phyloP scores from a whole-genome alignment of 1,140 invertebrate genomes.

The Mercenaria mercenaria region DNA sequence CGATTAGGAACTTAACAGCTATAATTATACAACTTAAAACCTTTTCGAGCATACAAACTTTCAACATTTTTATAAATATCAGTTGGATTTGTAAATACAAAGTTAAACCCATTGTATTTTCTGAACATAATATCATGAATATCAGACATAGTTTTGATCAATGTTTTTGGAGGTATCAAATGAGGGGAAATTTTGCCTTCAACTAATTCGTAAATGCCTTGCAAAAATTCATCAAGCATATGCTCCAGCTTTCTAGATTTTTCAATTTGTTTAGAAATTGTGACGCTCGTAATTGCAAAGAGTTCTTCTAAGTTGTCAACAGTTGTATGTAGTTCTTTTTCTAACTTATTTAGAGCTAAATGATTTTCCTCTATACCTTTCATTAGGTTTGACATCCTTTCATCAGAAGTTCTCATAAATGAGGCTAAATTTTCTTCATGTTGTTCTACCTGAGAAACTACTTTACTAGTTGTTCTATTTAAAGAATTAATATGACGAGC shows the following conservation, averaged over 20 bases:
- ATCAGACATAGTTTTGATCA: neutral
- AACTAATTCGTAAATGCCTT: conserved; percentile 26
- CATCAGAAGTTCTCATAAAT: neutral
- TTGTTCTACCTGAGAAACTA: neutral
- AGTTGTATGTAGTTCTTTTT: no score
- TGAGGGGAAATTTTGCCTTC: conserved; percentile 32
- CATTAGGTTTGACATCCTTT: neutral
- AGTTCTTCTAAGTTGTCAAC: no score
- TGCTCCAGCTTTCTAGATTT: no score
- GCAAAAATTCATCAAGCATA: no score
- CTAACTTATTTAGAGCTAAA: no score
- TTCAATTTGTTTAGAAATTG: conserved; percentile 30
- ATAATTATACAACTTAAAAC: conserved; percentile 13
- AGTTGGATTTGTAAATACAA: neutral
- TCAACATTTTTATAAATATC: conserved; percentile 25
- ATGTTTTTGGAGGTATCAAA: neutral
- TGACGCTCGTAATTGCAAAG: conserved; percentile 26
- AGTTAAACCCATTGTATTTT: neutral
- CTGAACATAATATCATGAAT: neutral
- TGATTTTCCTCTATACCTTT: conserved; percentile 1
- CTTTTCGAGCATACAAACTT: conserved; percentile 21
- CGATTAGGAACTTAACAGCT: neutral
- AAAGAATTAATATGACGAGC: conserved; percentile 22
- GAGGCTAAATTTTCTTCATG: conserved; percentile 42
- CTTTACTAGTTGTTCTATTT: neutral